phyloP scores from a whole-genome alignment of 2,888 invertebrate genomes.

The Gisinianus flammeolus region DNA sequence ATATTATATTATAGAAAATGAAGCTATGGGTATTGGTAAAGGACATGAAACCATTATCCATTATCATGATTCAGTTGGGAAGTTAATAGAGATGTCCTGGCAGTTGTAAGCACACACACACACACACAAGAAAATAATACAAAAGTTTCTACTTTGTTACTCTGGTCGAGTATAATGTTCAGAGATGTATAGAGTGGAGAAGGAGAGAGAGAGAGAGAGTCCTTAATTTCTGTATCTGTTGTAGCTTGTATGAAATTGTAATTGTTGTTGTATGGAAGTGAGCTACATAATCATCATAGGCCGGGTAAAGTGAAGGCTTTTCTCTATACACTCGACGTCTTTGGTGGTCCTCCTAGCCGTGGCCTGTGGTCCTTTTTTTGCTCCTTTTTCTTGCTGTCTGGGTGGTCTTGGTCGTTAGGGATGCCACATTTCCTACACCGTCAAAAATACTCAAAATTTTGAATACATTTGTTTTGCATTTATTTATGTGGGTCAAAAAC shows the following conservation, averaged over 20 bases:
- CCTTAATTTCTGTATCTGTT: background rate
- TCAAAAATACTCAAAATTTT: background rate
- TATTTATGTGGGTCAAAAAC: too few relatives aligned
- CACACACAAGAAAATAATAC: background rate
- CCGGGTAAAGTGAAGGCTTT: background rate
- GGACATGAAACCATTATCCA: background rate
- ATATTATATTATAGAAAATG: too few relatives aligned
- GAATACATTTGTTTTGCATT: background rate
- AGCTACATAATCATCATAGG: background rate
- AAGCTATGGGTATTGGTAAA: too few relatives aligned
- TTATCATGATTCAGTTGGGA: background rate
- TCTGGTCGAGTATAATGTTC: background rate
- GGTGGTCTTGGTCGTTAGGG: background rate
- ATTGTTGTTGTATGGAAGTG: background rate
- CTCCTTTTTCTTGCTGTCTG: background rate
- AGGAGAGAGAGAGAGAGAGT: background rate
- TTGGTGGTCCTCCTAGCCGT: background rate
- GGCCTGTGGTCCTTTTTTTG: background rate
- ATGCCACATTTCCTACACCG: background rate
- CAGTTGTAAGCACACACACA: background rate
- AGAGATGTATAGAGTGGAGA: background rate
- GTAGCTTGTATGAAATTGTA: background rate
- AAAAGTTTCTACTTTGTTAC: background rate
- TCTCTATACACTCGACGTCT: background rate
- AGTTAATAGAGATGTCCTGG: background rate